These are phyloP conservation scores for Willisornis vidua DNA, from an alignment of 2,113 vertebrate genomes.

Conservation along the genomic window DNA sequence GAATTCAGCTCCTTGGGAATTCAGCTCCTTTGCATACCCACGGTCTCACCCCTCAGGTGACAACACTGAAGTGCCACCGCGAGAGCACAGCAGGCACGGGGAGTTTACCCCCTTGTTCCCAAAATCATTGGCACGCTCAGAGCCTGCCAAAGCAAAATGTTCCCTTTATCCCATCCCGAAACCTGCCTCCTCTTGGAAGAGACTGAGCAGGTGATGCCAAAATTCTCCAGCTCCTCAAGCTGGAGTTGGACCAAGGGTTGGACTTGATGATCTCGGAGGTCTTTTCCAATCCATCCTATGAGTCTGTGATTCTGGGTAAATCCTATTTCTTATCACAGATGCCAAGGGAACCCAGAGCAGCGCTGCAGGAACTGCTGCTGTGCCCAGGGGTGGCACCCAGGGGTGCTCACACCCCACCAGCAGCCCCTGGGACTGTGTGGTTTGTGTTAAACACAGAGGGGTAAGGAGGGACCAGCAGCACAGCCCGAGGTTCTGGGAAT, in stretches of 20 bases:
- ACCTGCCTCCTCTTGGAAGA: neutral
- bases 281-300: too few relatives aligned
- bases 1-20: neutral
- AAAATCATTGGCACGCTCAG: neutral
- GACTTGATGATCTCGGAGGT: too few relatives aligned
- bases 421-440: neutral
- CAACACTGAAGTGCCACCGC: fast-evolving
- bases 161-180: neutral
- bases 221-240: too few relatives aligned
- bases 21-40: neutral
- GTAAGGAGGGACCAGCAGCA: neutral
- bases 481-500: neutral
- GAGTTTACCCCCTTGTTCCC: neutral
- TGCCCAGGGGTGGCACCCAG: neutral
- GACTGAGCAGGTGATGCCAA: neutral
- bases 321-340: too few relatives aligned
- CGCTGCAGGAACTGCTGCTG: neutral
- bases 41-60: neutral
- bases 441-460: neutral
- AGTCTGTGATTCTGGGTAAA: too few relatives aligned
- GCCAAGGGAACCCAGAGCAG: neutral
- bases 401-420: too few relatives aligned
- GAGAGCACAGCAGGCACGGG: too few relatives aligned
- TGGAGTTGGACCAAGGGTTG: too few relatives aligned
- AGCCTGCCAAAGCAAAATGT: neutral